Base-by-base conservation (phyloP, 2,113 vertebrate genomes). In the Vulpes ferrilata region DNA sequence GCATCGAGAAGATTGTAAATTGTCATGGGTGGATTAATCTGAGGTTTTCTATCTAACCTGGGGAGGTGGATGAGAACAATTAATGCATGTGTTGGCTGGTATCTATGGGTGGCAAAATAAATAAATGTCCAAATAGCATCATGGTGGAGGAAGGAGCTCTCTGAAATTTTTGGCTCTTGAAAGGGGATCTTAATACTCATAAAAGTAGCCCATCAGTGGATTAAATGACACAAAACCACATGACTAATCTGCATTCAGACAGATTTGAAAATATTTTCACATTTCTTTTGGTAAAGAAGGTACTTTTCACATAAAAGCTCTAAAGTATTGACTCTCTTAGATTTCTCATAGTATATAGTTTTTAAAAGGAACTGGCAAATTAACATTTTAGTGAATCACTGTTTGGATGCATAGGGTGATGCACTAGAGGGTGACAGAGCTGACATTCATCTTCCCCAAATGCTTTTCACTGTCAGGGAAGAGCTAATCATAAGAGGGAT, bases 111-210 rank as follows among this genome's bases (percentile, higher is more conserved):
- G 51, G 57, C 48, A 38, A 38, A 83, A 65, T 20, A 83, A 80
- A 55, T n/a, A 62, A 55, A 10, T 38, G 43, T 27, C 48, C 23
- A 62, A 20, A 79, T 92, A 53, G n/a, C 27, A 80, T 59, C 17
- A 11, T 4, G 1, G 5, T 7, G 7, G 2, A 8, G 2, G 2
- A 3, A 27, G 17, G 23, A 0, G 0, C 7, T 89, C 60, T 89
- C 17, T 62, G 19, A 69, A 9, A 7, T 60, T 27, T 30, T 93
- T 64, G 19, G 5, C 57, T 95, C 67, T 92, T 79, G 11, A 38
- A 88, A 53, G 48, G 8, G 2, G 8, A 10, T 65, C 57, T 3
- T 74, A 67, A 38, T 78, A 10, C 19, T 76, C 71, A 15, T 7
- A 64, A 38, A 85, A 0, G 6, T 74, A 19, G 4, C 19, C 27